Conservation (phyloP, 2,113 vertebrate species). For the Phyllopteryx taeniolatus region DNA sequence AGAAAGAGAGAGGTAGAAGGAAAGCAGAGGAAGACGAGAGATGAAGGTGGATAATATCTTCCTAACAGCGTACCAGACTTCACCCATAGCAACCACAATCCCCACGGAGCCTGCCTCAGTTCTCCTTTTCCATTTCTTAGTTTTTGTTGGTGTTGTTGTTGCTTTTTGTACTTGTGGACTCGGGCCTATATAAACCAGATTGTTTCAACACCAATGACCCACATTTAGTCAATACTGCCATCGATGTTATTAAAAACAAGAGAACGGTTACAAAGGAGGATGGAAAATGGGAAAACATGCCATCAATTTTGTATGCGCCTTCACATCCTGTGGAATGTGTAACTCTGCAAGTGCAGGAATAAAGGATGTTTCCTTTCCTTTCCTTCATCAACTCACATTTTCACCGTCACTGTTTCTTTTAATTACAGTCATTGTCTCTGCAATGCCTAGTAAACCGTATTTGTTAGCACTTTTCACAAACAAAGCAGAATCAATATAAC, state of each 20-base stretch:
- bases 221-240: conserved; percentile 32
- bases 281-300: conserved; percentile 31
- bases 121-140: not conserved
- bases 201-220: conserved; percentile 6
- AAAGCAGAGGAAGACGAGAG: conserved; percentile 4
- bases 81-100: conserved; percentile 39
- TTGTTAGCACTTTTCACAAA: conserved; percentile 54
- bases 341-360: conserved; percentile 15
- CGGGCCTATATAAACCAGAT: conserved; percentile 13
- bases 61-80: conserved; percentile 45
- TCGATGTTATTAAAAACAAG: conserved; percentile 8
- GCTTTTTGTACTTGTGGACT: conserved; percentile 10
- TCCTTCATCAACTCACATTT: conserved; percentile 27
- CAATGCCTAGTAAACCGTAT: conserved; percentile 34
- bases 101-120: conserved; percentile 16
- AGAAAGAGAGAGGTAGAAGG: not conserved
- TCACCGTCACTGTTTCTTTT: conserved; percentile 41
- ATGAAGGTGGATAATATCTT: conserved; percentile 42
- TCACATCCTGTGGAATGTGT: conserved; percentile 31
- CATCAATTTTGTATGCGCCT: conserved; percentile 20
- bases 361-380: not conserved
- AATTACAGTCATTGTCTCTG: conserved; percentile 53
- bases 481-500: conserved; percentile 48
- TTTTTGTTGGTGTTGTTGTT: conserved; percentile 12
- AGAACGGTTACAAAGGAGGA: conserved; percentile 23